Conservation (phyloP, 2,113 vertebrate species). For the Calyptomena viridis region DNA sequence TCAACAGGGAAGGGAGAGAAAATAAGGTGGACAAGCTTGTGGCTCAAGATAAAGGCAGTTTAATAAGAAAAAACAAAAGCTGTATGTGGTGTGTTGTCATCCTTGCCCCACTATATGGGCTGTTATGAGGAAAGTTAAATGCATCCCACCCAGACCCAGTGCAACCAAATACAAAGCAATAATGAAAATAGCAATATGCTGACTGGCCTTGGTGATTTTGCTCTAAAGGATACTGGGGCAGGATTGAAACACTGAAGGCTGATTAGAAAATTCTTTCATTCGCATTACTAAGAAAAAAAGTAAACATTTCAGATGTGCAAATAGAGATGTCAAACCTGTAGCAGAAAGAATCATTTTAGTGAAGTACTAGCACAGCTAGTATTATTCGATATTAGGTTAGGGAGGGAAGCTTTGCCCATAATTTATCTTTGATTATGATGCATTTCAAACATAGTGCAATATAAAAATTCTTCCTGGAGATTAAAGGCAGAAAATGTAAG, state of each 20-base stretch:
- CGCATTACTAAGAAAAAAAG: not conserved
- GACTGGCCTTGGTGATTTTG: not conserved
- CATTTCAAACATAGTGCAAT: not conserved
- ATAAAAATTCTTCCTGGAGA: not conserved
- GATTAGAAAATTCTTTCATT: not conserved
- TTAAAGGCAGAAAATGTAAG: not conserved
- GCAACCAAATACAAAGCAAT: not conserved
- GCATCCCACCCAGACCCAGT: not conserved
- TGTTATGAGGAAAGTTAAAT: not conserved
- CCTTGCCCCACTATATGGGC: not conserved
- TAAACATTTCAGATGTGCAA: not conserved
- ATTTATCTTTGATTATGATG: not conserved
- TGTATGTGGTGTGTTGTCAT: too few relatives aligned
- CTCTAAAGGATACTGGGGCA: not conserved
- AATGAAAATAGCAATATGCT: not conserved
- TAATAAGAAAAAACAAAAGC: not conserved
- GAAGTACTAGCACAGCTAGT: not conserved
- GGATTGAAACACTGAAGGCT: not conserved
- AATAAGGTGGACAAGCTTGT: not conserved
- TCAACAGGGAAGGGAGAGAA: not conserved
- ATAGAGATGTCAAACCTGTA: not conserved
- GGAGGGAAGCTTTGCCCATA: not conserved
- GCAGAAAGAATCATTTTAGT: not conserved
- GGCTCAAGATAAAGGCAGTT: too few relatives aligned
- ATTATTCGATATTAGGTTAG: too few relatives aligned